Evolutionary conservation across 2,113 vertebrate genomes (phyloP), one percentile per base, ranked within the genome.

Genomic region (Microtus pennsylvanicus): DNA sequence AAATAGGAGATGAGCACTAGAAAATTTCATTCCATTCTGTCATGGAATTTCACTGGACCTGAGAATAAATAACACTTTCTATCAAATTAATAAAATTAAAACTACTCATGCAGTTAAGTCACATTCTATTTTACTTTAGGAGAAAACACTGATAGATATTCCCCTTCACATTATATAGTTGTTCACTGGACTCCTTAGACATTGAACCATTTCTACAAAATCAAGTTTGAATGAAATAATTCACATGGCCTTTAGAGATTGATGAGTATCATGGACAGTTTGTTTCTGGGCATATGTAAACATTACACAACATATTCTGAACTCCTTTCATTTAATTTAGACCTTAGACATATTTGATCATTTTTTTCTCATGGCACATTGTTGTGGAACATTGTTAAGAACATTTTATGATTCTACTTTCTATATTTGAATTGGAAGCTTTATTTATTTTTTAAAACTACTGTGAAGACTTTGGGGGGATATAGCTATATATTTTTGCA

Each of bases 361-460:
- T n/a, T 80, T 77, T 93, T 94, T 89, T 87, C 21, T 63, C 30
- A 78, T 17, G 67, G 33, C 16, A 74, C 67, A 12, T 75, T 89
- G 70, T 38, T 93, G 2, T 7, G 47, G 3, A 38, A 75, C 35
- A 11, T 77, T 86, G 6, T 55, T 69, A 87, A 76, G 47, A 7
- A 30, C 72, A 55, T 47, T 86, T 30, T 67, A 82, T 74, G 70
- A 16, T 70, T 33, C 63, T 86, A 86, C 45, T 50, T 87, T 26
- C 42, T 63, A 22, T 76, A 86, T 88, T 96, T 33, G 87, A 95
- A 70, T 70, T 30, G 58, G 7, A 70, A 0, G 26, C 16, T 50
- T 95, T 85, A 90, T 9, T 85, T 93, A 52, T 82, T 77, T 96
- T 58, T 33, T 95, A 14, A 72, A 78, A 91, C 9, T 55, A 77